phyloP scores from a whole-genome alignment of 2,888 invertebrate species.

The Macrophya alboannulata region DNA sequence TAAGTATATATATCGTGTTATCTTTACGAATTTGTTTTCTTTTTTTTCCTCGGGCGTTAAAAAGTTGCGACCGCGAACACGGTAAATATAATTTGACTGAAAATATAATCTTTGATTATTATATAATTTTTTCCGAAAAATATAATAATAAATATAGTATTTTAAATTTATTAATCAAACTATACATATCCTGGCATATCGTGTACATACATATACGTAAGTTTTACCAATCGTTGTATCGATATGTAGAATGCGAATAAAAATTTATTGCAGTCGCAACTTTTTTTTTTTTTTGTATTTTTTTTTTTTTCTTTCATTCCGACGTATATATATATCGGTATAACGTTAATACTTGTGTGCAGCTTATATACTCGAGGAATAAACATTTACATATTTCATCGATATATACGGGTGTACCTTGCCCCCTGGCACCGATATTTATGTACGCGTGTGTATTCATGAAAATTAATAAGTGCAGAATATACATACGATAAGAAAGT shows the following conservation, averaged over 20 bases:
- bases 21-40: too few relatives aligned
- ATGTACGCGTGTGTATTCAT: background rate
- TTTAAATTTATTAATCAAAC: too few relatives aligned
- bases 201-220: too few relatives aligned
- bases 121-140: too few relatives aligned
- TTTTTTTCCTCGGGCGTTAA: too few relatives aligned
- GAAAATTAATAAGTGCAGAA: conserved; percentile 1
- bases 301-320: background rate
- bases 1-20: background rate
- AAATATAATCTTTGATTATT: too few relatives aligned
- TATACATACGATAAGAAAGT: background rate
- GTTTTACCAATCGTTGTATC: too few relatives aligned
- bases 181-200: too few relatives aligned
- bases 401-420: conserved; percentile 7
- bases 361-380: background rate
- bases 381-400: background rate
- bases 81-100: too few relatives aligned
- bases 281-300: background rate
- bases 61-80: too few relatives aligned
- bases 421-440: background rate
- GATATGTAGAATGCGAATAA: too few relatives aligned
- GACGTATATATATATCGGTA: conserved; percentile 1
- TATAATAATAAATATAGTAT: too few relatives aligned
- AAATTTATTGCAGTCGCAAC: background rate
- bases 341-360: background rate